Base-by-base conservation (phyloP, 1,140 invertebrate species). In the Agrilus planipennis region DNA sequence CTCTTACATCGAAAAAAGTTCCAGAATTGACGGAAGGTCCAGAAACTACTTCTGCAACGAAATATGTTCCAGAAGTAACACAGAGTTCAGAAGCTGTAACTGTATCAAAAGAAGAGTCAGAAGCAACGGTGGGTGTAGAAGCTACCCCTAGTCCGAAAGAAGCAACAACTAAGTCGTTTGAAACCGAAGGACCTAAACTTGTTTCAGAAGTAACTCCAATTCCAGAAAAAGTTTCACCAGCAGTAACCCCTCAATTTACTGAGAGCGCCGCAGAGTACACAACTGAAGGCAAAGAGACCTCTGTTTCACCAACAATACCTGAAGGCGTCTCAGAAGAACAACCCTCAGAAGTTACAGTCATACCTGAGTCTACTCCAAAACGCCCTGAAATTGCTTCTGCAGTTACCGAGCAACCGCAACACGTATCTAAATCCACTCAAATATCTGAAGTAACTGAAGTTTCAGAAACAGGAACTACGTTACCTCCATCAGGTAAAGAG, bases 21-120 rank as follows among this genome's bases (percentile, higher is more conserved):
- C n/a, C 10, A 19, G n/a, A 35, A 35, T 11, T 19, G 18, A 35
- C 34, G 9, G 35, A 21, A 21, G 35, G 16, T 18, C 4, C 35
- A 4, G 28, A 4, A 29, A 29, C 28, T 12, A 11, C 28, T 12
- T 11, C 22, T 25, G 22, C 5, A 25, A n/a, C n/a, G n/a, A n/a
- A n/a, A n/a, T n/a, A n/a, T n/a, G n/a, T n/a, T n/a, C n/a, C n/a
- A n/a, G n/a, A n/a, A n/a, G n/a, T n/a, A n/a, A n/a, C n/a, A n/a
- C n/a, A n/a, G n/a, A n/a, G n/a, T n/a, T n/a, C n/a, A n/a, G n/a
- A n/a, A n/a, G n/a, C n/a, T n/a, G n/a, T n/a, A n/a, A n/a, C n/a
- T n/a, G n/a, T n/a, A n/a, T n/a, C n/a, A n/a, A n/a, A n/a, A n/a
- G n/a, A n/a, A n/a, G n/a, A n/a, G n/a, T n/a, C n/a, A n/a, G n/a